phyloP scores from a whole-genome alignment of 1,140 invertebrate genomes.

The Octopus sinensis region DNA sequence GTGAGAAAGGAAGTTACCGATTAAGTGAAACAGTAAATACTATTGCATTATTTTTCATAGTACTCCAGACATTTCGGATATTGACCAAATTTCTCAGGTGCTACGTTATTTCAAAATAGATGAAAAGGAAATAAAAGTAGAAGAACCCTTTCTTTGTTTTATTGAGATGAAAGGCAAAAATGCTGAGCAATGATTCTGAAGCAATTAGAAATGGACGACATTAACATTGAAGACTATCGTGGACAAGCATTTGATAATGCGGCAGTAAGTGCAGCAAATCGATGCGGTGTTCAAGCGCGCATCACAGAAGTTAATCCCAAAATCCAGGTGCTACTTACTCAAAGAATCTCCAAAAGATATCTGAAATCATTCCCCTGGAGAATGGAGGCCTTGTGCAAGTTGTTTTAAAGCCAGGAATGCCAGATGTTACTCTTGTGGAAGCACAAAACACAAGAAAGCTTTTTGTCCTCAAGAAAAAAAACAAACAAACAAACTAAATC shows the following conservation, averaged over 20 bases:
- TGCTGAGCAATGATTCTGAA: neutral
- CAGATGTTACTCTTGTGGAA: too few species aligned
- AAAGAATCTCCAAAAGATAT: too few species aligned
- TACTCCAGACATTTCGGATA: neutral
- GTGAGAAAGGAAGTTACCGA: neutral
- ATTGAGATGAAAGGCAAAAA: neutral
- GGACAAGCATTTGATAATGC: neutral
- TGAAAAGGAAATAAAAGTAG: neutral
- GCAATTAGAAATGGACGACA: neutral
- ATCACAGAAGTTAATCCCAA: neutral
- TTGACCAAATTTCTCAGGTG: neutral
- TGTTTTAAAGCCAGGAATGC: too few species aligned
- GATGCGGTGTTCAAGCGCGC: neutral
- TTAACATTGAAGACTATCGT: neutral
- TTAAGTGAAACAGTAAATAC: neutral
- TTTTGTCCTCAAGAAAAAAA: too few species aligned
- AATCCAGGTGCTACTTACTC: too few species aligned
- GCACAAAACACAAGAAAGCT: too few species aligned
- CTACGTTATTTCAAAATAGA: neutral
- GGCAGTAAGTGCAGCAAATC: neutral
- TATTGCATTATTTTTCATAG: slow-evolving; percentile 2
- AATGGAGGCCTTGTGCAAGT: too few species aligned
- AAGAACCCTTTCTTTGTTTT: slow-evolving; percentile 5
- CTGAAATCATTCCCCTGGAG: too few species aligned
- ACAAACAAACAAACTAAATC: too few species aligned